These are phyloP conservation scores for Rhogogaster chlorosoma DNA, from an alignment of 2,888 invertebrate genomes.

Conservation along the genomic window DNA sequence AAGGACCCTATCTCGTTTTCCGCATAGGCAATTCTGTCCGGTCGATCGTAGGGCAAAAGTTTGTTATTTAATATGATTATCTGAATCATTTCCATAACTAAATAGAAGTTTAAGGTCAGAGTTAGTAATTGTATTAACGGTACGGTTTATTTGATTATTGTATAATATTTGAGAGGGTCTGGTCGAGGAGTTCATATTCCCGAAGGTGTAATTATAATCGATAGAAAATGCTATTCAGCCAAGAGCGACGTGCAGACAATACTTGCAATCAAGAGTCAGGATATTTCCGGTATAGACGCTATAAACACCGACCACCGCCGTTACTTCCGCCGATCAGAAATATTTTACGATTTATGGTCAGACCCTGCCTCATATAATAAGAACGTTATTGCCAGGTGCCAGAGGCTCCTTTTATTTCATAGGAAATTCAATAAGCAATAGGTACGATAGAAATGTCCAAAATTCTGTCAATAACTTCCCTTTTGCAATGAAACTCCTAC, in stretches of 20 bases:
- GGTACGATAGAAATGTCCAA: background rate
- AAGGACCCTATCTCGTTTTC: background rate
- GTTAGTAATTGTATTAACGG: background rate
- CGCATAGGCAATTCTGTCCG: background rate
- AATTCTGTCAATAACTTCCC: background rate
- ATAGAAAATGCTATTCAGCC: constrained; percentile 21
- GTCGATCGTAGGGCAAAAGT: background rate
- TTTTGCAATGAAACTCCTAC: background rate
- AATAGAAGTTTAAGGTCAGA: background rate
- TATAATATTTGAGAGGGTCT: background rate
- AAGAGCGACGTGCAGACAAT: constrained; percentile 22
- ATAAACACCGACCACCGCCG: constrained; percentile 26
- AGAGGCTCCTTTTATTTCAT: background rate
- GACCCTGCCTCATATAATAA: background rate
- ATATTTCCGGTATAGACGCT: constrained; percentile 28
- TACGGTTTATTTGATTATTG: background rate
- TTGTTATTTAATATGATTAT: background rate
- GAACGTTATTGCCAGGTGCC: background rate
- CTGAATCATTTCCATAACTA: background rate
- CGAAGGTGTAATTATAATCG: background rate
- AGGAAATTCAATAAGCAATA: background rate
- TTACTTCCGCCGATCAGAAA: constrained; percentile 42
- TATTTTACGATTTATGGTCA: constrained; percentile 28
- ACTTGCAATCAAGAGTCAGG: constrained; percentile 29
- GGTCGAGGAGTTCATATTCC: background rate